A percentile compares a stretch with the other conserved stretches of the same genome.
Conservation (phyloP, 2,888 invertebrate species). For the Elysia crispata region DNA sequence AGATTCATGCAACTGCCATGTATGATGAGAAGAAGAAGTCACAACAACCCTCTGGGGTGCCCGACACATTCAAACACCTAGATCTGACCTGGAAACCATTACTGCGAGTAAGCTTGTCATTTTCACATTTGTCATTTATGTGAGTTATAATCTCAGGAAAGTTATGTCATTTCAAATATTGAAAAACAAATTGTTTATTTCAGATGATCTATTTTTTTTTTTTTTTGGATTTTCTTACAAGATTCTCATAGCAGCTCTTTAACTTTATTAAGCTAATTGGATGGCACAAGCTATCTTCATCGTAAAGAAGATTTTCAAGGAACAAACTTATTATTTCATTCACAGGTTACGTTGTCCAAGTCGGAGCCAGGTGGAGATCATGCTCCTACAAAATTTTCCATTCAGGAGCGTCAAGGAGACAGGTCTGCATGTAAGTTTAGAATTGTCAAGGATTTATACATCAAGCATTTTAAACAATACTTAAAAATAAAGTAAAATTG, state of each 20-base stretch:
- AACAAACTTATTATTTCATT: neutral
- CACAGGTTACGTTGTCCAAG: conserved; percentile 63
- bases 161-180: neutral
- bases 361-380: conserved; percentile 77
- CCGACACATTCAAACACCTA: conserved; percentile 76
- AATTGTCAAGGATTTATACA: too few relatives aligned
- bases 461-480: too few relatives aligned
- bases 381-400: conserved; percentile 75
- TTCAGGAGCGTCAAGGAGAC: conserved; percentile 75
- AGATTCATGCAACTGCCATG: conserved; percentile 56
- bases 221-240: neutral
- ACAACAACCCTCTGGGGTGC: conserved; percentile 71
- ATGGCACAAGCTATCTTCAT: neutral
- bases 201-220: neutral
- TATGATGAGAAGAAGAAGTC: conserved; percentile 62
- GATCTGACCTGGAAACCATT: conserved; percentile 77
- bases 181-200: too few relatives aligned
- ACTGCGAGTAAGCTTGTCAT: conserved; percentile 64
- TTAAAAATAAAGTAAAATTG: neutral
- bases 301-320: neutral
- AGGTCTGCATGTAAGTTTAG: conserved; percentile 54
- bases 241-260: neutral
- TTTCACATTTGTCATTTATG: neutral
- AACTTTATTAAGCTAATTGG: neutral
- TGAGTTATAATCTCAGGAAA: neutral